Evolutionary conservation across 92 coral and sea anemone species (phyloP).

Genomic region (Palythoa grandiflora): DNA sequence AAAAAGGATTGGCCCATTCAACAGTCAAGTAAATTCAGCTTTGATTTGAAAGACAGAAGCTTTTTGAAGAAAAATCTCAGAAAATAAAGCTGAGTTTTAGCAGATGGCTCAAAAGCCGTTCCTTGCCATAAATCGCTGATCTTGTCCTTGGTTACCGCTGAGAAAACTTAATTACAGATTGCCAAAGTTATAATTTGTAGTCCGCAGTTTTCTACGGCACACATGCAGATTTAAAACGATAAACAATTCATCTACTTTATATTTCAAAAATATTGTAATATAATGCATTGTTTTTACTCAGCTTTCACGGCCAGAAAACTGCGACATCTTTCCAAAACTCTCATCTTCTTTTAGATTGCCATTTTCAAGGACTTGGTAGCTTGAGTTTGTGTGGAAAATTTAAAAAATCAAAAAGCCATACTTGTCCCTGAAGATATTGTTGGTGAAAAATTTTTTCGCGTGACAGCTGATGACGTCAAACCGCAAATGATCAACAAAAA

Average conservation of each 20-base stretch:
- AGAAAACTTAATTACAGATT: slow-evolving; percentile 55
- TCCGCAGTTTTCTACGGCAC: slow-evolving; percentile 41
- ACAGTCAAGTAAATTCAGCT: background rate
- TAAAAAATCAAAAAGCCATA: slow-evolving; percentile 25
- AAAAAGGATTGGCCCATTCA: background rate
- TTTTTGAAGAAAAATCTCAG: background rate
- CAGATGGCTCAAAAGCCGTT: slow-evolving; percentile 6
- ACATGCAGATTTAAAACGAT: slow-evolving; percentile 6
- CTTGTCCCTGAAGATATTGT: slow-evolving; percentile 38
- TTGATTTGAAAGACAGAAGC: background rate
- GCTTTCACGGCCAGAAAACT: slow-evolving; percentile 28
- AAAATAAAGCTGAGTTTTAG: background rate
- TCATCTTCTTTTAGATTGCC: background rate
- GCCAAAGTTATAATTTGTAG: slow-evolving; percentile 44
- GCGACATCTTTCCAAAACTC: background rate
- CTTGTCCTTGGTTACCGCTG: slow-evolving; percentile 49
- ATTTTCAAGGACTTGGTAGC: background rate
- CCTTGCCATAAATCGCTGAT: slow-evolving; percentile 14
- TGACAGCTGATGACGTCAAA: slow-evolving; percentile 89
- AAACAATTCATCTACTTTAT: slow-evolving; percentile 37
- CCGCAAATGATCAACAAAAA: slow-evolving; percentile 81
- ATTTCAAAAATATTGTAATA: slow-evolving; percentile 5
- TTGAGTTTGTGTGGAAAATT: slow-evolving; percentile 17
- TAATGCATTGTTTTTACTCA: slow-evolving; percentile 28
- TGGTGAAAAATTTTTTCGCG: slow-evolving; percentile 62